Evolutionary conservation across 2,113 vertebrate species (phyloP), one percentile per base, ranked within the genome.

Genomic region (Lepus europaeus): DNA sequence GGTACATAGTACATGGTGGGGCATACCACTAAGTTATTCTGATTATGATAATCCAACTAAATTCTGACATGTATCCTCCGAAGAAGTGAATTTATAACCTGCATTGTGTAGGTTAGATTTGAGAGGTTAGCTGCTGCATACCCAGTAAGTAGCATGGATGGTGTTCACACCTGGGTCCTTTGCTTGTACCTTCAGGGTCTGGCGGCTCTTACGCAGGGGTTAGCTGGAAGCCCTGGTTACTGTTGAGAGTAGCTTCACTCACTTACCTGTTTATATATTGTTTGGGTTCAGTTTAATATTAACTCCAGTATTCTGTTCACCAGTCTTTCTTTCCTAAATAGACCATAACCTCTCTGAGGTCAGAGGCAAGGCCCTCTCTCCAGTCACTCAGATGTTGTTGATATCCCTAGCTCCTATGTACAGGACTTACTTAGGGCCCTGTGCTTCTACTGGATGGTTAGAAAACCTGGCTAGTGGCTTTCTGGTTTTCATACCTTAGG

Each of bases 131-230:
- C 63, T 64, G 73, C n/a, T 78, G 19, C 10, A 76, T 33, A 22
- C 16, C 23, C 49, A 31, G 36, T 27, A 25, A 77, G 66, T 23
- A 70, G 14, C 51, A 6, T 14, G 6, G n/a, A 23, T 87, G 51
- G 33, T 23, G 17, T 66, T 78, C 25, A 27, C 31, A 64, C 13
- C 0, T 45, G 6, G 13, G 12, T 56, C 49, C 25, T 13, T 19
- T 29, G 70, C 10, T 2, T 0, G 9, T 45, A 12, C 17, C 2
- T 1, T 27, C 1, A 0, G 9, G 23, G 2, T 45, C 61, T 2
- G 56, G 19, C 3, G 45, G 23, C 8, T 39, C 2, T 72, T 12
- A 10, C 0, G 1, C 3, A 56, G 20, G 12, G 5, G 0, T 0
- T 16, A 22, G 39, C 23, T 10, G 61, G 19, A 49, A 51, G 10